phyloP scores from a whole-genome alignment of 2,113 vertebrate genomes.

The Vulpes ferrilata region DNA sequence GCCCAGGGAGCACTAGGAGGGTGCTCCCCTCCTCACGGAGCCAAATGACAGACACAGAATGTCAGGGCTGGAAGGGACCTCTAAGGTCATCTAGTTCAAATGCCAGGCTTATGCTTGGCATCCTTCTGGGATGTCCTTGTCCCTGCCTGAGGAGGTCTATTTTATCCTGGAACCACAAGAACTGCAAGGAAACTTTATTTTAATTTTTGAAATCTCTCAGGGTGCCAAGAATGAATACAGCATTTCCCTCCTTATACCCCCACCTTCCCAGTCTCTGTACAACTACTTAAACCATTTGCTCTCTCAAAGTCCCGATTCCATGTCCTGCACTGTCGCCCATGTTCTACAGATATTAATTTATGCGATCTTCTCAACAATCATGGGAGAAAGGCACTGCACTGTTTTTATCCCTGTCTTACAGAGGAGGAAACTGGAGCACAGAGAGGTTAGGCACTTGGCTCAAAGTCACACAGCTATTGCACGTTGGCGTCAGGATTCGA shows the following conservation, averaged over 20 bases:
- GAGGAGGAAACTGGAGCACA: not conserved
- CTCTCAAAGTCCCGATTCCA: not conserved
- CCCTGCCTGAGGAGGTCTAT: not conserved
- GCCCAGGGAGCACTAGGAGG: not conserved
- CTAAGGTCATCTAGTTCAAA: no score
- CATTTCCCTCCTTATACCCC: not conserved
- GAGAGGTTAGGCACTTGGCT: not conserved
- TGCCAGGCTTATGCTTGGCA: not conserved
- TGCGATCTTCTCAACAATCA: no score
- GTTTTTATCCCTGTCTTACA: not conserved
- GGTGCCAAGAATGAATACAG: not conserved
- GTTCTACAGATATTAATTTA: not conserved
- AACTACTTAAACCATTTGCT: not conserved
- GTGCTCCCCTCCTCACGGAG: not conserved
- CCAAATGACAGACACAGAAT: not conserved
- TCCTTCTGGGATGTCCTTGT: not conserved
- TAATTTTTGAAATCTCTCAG: not conserved
- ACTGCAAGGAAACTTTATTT: not conserved
- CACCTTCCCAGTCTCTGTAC: not conserved
- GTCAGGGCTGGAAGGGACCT: not conserved
- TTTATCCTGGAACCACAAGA: not conserved
- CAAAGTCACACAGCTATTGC: not conserved
- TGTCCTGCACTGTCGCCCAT: not conserved
- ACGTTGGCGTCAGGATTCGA: not conserved
- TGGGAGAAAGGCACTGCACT: no score